Evolutionary conservation across 2,888 invertebrate genomes (phyloP).

Genomic region (Holacanthella duospinosa): DNA sequence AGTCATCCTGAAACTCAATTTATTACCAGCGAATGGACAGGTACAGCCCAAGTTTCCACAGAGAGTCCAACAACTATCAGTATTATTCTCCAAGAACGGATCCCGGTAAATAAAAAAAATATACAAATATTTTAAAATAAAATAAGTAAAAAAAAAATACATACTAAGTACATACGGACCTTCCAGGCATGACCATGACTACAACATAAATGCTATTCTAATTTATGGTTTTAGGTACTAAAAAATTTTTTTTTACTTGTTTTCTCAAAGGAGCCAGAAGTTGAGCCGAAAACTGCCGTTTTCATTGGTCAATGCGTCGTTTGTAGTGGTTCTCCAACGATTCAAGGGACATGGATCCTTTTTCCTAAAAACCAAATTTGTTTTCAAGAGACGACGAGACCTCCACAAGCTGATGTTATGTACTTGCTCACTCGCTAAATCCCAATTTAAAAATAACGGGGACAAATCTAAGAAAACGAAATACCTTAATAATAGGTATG

Average conservation of each 20-base stretch:
- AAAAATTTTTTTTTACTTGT: too few species aligned
- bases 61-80: slow-evolving; percentile 32
- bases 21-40: slow-evolving; percentile 26
- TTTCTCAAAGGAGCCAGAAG: not conserved
- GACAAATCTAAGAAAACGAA: too few species aligned
- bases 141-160: too few species aligned
- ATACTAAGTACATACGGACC: too few species aligned
- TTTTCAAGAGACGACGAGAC: not conserved
- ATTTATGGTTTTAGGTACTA: too few species aligned
- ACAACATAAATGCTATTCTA: too few species aligned
- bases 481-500: too few species aligned
- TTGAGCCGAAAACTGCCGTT: slow-evolving; percentile 25
- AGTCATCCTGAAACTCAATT: not conserved
- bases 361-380: slow-evolving; percentile 24
- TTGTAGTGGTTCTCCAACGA: slow-evolving; percentile 22
- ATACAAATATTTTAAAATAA: not conserved
- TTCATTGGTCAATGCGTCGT: slow-evolving; percentile 32
- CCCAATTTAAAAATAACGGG: too few species aligned
- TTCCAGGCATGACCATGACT: too few species aligned
- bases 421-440: not conserved
- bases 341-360: slow-evolving; percentile 32
- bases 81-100: slow-evolving; percentile 25
- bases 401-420: not conserved
- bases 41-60: slow-evolving; percentile 27
- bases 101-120: too few species aligned